Conservation (phyloP, 2,888 invertebrate genomes). For the Mythimna pallens region DNA sequence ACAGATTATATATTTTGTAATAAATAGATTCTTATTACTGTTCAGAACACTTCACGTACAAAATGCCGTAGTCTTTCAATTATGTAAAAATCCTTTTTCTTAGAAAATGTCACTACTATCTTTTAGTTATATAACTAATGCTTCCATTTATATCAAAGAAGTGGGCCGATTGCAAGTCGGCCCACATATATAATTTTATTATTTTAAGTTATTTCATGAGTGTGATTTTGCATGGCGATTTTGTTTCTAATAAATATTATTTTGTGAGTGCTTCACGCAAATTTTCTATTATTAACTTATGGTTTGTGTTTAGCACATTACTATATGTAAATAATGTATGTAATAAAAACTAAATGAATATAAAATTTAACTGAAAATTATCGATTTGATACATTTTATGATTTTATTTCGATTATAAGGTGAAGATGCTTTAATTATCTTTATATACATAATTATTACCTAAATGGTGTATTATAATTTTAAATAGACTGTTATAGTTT, state of each 20-base stretch:
- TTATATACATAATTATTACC: slow-evolving; percentile 86
- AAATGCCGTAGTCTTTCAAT: slow-evolving; percentile 67
- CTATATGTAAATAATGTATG: slow-evolving; percentile 87
- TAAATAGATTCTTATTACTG: slow-evolving; percentile 65
- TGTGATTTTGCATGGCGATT: slow-evolving; percentile 90
- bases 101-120: slow-evolving; percentile 76
- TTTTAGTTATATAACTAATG: slow-evolving; percentile 88
- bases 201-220: slow-evolving; percentile 86
- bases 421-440: slow-evolving; percentile 91
- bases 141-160: slow-evolving; percentile 91
- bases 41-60: slow-evolving; percentile 74
- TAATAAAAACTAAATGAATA: slow-evolving; percentile 79
- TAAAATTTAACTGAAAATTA: slow-evolving; percentile 82
- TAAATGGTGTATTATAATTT: slow-evolving; percentile 89
- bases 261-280: slow-evolving; percentile 82
- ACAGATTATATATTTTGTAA: slow-evolving; percentile 64
- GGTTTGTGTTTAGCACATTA: slow-evolving; percentile 81
- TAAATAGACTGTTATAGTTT: slow-evolving; percentile 91
- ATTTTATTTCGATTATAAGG: slow-evolving; percentile 90
- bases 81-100: slow-evolving; percentile 66
- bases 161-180: slow-evolving; percentile 88
- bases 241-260: slow-evolving; percentile 85
- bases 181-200: slow-evolving; percentile 85
- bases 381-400: slow-evolving; percentile 84
- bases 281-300: slow-evolving; percentile 84